Evolutionary conservation across 2,888 invertebrate genomes (phyloP), one percentile per base, ranked within the genome.

Genomic region (Spatulosminthurus flaviceps): DNA sequence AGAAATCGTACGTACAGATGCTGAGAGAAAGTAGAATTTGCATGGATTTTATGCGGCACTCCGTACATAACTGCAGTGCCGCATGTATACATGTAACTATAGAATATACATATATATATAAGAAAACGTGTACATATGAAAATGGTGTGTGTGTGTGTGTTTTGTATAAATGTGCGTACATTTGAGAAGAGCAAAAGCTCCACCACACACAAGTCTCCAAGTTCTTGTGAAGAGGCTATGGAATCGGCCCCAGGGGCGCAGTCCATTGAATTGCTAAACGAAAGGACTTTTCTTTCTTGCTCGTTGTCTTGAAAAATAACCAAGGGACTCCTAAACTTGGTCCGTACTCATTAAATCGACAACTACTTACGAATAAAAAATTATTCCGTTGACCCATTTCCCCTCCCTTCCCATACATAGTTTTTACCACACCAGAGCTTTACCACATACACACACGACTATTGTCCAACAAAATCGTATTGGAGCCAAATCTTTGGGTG

Each of bases 251-350:
- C 84, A 82, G 77, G 84, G 84, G 84, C 80, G 82, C 82, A 82
- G 82, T 84, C 82, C 80, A 83, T 82, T 82, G 82, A 84, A 84
- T 82, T 83, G 83, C 82, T 82, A 83, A 83, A 81, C 81, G 81
- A 83, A 83, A 80, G 81, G 82, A 83, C 82, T 83, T 82, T 82
- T 81, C 81, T 72, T 83, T 81, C 77, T 81, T 79, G 72, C 79
- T 77, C 43, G 81, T 80, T 81, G 82, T 82, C 81, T 77, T 80
- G 81, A 83, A 84, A 84, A 80, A 81, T 82, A 80, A 82, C 84
- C 82, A 82, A 83, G 84, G 84, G 84, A 83, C 83, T 81, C 81
- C 79, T 83, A 84, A 84, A 84, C 83, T 83, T 82, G 81, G 81
- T 82, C 82, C 82, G 77, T 79, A 80, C 83, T 84, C 83, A 83